These are phyloP conservation scores for Collichthys lucidus DNA, from an alignment of 2,113 vertebrate genomes.

Conservation along the genomic window DNA sequence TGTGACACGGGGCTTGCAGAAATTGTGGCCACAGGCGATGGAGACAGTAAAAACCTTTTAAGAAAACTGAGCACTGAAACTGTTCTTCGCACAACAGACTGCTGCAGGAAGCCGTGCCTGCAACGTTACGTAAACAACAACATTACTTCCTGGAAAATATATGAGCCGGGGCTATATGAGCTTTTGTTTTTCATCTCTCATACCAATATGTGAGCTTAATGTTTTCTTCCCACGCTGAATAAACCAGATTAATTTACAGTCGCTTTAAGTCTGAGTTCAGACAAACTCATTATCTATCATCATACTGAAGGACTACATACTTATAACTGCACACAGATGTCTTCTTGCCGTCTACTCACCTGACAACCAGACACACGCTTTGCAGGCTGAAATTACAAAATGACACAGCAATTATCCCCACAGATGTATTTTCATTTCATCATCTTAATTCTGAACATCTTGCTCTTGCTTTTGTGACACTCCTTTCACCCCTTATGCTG, in stretches of 20 bases:
- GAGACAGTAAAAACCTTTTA: constrained; percentile 9
- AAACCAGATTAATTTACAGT: neutral
- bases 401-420: neutral
- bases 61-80: constrained; percentile 16
- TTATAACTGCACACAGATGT: constrained; percentile 6
- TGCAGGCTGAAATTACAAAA: neutral
- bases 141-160: constrained; percentile 47
- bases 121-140: constrained; percentile 41
- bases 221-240: constrained; percentile 1
- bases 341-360: neutral
- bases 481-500: neutral
- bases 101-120: constrained; percentile 36
- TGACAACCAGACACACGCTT: neutral
- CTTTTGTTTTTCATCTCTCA: constrained; percentile 41
- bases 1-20: constrained; percentile 6
- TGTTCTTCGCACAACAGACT: constrained; percentile 6
- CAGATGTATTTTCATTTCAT: neutral
- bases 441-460: neutral
- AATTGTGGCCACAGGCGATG: constrained; percentile 1
- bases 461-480: constrained; percentile 11
- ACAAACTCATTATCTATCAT: neutral
- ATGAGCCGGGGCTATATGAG: neutral
- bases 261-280: neutral
- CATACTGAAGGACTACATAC: no score
- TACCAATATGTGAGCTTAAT: constrained; percentile 1